These are phyloP conservation scores for Conus canariensis DNA, from an alignment of 2,888 invertebrate genomes.

Conservation along the genomic window DNA sequence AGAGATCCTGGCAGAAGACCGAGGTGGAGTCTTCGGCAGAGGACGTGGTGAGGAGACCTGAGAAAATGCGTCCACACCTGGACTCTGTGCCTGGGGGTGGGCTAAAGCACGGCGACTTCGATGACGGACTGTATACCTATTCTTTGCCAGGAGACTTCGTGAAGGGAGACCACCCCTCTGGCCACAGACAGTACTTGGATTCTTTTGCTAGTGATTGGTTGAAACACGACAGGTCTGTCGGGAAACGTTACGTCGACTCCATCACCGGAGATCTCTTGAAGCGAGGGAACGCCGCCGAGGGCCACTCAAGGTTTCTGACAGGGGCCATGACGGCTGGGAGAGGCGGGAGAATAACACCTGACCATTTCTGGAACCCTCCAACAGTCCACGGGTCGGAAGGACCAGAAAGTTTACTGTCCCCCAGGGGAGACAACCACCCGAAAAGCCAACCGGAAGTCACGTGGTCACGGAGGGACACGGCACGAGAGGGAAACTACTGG, in stretches of 20 bases:
- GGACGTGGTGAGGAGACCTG: no score
- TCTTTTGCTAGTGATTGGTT: not conserved
- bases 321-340: not conserved
- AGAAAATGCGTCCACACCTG: no score
- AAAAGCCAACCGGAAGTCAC: not conserved
- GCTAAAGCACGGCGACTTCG: no score
- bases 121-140: not conserved
- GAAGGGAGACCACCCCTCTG: not conserved
- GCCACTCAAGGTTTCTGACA: not conserved
- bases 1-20: not conserved
- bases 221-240: no score
- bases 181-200: not conserved
- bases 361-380: no score
- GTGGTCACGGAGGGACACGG: not conserved
- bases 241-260: constrained; percentile 26
- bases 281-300: not conserved
- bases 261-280: constrained; percentile 26
- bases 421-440: not conserved
- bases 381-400: no score
- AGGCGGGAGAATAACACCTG: not conserved
- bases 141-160: not conserved
- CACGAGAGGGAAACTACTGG: not conserved
- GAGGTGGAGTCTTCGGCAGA: no score
- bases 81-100: no score
- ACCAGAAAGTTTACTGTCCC: not conserved